Conservation (phyloP, 2,797 vertebrate genomes). For the Loris lydekkerianus region DNA sequence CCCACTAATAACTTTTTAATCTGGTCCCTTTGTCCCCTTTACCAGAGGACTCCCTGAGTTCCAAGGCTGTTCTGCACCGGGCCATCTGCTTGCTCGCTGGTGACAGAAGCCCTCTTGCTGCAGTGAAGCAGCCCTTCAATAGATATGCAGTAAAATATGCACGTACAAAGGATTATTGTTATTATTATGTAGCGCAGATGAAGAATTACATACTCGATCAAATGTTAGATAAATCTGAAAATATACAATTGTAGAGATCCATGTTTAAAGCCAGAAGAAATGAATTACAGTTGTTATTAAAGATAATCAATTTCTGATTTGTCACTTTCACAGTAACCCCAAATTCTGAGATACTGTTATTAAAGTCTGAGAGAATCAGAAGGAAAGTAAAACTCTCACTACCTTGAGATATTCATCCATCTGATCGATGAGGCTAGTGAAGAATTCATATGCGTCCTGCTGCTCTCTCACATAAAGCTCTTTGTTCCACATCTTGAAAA, state of each 20-base stretch:
- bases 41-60: neutral
- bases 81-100: neutral
- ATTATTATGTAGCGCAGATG: neutral
- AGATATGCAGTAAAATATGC: neutral
- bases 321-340: neutral
- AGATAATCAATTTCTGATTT: neutral
- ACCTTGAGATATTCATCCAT: conserved; percentile 99
- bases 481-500: conserved; percentile 99
- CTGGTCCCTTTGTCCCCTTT: neutral
- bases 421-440: conserved; percentile 99
- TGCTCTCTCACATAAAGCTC: conserved; percentile 98
- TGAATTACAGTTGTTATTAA: neutral
- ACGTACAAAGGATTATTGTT: neutral
- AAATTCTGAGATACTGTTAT: neutral
- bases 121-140: neutral
- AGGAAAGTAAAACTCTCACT: conserved; percentile 37
- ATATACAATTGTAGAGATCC: neutral
- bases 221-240: conserved; percentile 1
- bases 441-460: conserved; percentile 99
- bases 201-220: neutral
- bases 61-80: neutral
- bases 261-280: conserved; percentile 43
- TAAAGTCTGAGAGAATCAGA: neutral
- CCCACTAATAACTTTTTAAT: neutral
- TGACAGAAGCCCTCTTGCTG: neutral